These are phyloP conservation scores for Rhopalosiphum maidis DNA, from an alignment of 1,140 invertebrate species.

Conservation along the genomic window DNA sequence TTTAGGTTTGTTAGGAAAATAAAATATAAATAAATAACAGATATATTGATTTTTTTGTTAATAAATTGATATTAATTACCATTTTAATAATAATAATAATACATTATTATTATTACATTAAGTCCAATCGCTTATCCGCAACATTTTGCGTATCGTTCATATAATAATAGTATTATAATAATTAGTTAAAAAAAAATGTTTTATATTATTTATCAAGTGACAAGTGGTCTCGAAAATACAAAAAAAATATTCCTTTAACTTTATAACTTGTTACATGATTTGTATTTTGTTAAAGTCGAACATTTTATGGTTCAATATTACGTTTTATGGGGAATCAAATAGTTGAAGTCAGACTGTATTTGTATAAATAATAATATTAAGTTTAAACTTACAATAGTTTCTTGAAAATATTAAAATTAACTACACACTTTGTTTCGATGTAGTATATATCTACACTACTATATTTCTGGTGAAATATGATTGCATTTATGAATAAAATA, in stretches of 20 bases:
- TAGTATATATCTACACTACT: background rate
- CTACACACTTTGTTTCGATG: background rate
- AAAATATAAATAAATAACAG: too few species aligned
- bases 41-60: too few species aligned
- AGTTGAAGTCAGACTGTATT: background rate
- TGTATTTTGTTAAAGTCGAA: background rate
- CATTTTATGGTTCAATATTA: background rate
- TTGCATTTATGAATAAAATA: background rate
- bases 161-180: background rate
- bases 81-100: too few species aligned
- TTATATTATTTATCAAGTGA: background rate
- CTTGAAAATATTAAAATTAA: background rate
- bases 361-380: constrained; percentile 1
- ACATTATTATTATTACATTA: too few species aligned
- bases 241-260: background rate
- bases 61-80: too few species aligned
- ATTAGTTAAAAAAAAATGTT: background rate
- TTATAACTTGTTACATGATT: background rate
- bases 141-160: background rate
- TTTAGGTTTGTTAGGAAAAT: background rate
- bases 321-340: too few species aligned
- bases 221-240: background rate
- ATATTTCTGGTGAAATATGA: background rate
- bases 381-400: background rate
- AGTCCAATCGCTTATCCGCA: background rate